Conservation (phyloP, 2,113 vertebrate genomes). For the Dicerorhinus sumatrensis region DNA sequence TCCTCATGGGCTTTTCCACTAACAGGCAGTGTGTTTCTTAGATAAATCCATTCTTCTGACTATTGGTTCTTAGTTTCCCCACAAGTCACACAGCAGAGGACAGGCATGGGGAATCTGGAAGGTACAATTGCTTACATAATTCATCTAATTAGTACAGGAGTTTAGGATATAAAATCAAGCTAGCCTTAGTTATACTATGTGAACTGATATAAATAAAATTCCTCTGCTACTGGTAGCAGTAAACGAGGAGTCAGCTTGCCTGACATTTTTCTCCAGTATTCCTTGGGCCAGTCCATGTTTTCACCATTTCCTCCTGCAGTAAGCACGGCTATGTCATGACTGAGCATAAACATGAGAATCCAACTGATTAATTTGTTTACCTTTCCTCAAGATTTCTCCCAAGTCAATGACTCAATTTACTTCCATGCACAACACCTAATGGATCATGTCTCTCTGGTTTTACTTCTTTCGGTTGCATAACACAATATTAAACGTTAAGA, state of each 20-base stretch:
- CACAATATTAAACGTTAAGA: background rate
- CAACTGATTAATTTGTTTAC: background rate
- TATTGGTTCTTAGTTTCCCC: background rate
- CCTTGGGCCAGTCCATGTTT: background rate
- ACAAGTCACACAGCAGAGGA: background rate
- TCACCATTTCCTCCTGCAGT: background rate
- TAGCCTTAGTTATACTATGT: background rate
- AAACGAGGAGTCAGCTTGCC: background rate
- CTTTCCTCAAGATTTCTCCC: constrained; percentile 11
- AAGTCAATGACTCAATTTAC: background rate
- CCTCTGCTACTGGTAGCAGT: background rate
- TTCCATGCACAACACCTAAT: background rate
- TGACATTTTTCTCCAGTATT: background rate
- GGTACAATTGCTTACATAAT: background rate
- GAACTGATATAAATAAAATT: background rate
- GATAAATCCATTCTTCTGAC: background rate
- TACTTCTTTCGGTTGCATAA: background rate
- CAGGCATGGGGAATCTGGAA: background rate
- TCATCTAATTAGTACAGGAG: background rate
- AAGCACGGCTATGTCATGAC: background rate
- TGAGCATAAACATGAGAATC: background rate
- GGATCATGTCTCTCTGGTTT: background rate
- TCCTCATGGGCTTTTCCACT: background rate
- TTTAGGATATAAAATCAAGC: background rate
- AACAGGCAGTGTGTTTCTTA: background rate